phyloP scores from a whole-genome alignment of 2,113 vertebrate genomes.

The Excalfactoria chinensis region DNA sequence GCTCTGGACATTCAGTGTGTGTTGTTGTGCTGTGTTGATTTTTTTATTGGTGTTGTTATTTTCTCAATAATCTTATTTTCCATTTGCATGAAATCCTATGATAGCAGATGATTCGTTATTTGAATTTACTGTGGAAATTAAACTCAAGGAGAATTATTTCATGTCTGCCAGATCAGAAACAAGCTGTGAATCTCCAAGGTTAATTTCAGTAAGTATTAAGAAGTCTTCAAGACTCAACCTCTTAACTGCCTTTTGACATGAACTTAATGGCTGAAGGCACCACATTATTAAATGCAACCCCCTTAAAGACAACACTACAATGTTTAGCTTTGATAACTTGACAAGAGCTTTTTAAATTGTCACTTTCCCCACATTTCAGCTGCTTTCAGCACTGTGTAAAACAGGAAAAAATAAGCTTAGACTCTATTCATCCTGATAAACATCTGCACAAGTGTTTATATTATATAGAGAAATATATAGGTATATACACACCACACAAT shows the following conservation, averaged over 20 bases:
- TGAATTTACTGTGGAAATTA: slow-evolving; percentile 41
- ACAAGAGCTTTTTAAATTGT: slow-evolving; percentile 18
- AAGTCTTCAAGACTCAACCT: slow-evolving; percentile 23
- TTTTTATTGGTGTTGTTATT: too few species aligned
- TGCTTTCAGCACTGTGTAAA: slow-evolving; percentile 51
- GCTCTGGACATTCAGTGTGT: not conserved
- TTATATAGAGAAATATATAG: not conserved
- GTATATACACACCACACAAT: not conserved
- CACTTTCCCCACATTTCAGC: slow-evolving; percentile 32
- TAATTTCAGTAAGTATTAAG: slow-evolving; percentile 40
- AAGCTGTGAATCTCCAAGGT: slow-evolving; percentile 1
- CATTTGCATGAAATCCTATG: not conserved
- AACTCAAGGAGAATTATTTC: slow-evolving; percentile 40
- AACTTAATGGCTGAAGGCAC: slow-evolving; percentile 28
- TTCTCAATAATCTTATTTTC: not conserved
- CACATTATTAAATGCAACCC: not conserved
- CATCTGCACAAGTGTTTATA: not conserved
- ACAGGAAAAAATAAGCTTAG: not conserved
- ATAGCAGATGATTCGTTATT: slow-evolving; percentile 12
- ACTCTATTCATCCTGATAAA: not conserved
- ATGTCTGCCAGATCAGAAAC: not conserved
- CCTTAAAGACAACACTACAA: slow-evolving; percentile 14
- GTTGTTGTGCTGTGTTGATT: not conserved
- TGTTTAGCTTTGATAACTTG: not conserved
- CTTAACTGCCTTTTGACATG: slow-evolving; percentile 47